A percentile compares a stretch with the other conserved stretches of the same genome.
Evolutionary conservation across 2,113 vertebrate genomes (phyloP).

Genomic region (Campylomormyrus tamandua): DNA sequence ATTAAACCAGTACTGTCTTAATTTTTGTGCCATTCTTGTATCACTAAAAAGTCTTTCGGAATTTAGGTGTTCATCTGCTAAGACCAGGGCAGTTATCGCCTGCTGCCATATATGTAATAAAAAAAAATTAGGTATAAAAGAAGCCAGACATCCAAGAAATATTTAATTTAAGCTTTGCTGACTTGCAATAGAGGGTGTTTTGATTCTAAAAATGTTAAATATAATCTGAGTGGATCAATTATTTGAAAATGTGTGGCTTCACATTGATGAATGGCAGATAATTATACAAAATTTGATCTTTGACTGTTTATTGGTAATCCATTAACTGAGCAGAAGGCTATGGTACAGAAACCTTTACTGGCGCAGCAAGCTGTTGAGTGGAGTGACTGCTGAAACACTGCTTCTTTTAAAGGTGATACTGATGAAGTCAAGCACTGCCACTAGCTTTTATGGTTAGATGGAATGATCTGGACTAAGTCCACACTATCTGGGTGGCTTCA

Average conservation of each 20-base stretch:
- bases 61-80: neutral
- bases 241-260: neutral
- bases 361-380: neutral
- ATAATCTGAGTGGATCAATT: neutral
- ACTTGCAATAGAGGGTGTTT: neutral
- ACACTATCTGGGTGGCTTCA: neutral
- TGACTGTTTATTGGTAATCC: neutral
- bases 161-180: neutral
- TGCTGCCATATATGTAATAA: neutral
- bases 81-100: neutral
- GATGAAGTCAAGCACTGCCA: neutral
- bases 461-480: neutral
- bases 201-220: neutral
- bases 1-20: neutral
- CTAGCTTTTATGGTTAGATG: neutral
- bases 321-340: neutral
- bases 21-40: neutral
- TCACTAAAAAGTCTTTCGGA: neutral
- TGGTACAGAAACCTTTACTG: neutral
- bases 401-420: neutral
- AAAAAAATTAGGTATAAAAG: neutral
- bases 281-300: neutral
- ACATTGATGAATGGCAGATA: neutral
- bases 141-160: neutral
- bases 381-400: neutral